These are phyloP conservation scores for Cherax destructor DNA, from an alignment of 1,140 invertebrate species.

Conservation along the genomic window DNA sequence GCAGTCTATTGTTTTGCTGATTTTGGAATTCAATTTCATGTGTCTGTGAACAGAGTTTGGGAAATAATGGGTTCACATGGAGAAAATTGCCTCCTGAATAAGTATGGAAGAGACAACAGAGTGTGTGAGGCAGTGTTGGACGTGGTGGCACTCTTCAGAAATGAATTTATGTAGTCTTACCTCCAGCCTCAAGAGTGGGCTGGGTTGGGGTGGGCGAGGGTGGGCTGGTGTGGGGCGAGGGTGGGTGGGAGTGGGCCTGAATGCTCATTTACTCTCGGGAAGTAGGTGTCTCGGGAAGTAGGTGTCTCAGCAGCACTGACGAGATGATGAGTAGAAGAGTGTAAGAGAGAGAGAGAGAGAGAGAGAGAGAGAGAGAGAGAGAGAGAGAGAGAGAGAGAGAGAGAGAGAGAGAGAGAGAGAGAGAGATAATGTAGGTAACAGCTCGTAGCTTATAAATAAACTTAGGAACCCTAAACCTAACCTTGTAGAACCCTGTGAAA, in stretches of 20 bases:
- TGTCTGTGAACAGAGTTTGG: slow-evolving; percentile 41
- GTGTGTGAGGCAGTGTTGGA: background rate
- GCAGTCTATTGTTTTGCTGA: slow-evolving; percentile 58
- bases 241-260: too few relatives aligned
- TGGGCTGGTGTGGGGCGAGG: too few relatives aligned
- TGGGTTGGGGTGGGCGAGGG: too few relatives aligned
- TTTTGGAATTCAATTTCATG: slow-evolving; percentile 62
- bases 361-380: background rate
- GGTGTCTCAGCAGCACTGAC: background rate
- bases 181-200: too few relatives aligned
- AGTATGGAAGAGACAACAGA: background rate
- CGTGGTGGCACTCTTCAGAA: background rate
- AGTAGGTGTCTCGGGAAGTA: too few relatives aligned
- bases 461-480: too few relatives aligned
- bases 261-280: too few relatives aligned
- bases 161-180: background rate
- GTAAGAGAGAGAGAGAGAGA: background rate
- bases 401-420: background rate
- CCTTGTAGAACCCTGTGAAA: too few relatives aligned
- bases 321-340: background rate
- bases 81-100: slow-evolving; percentile 35
- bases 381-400: background rate
- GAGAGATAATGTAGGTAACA: background rate
- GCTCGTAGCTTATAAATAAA: too few relatives aligned
- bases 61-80: slow-evolving; percentile 34